Evolutionary conservation across 35 echinoderm and acorn worm genomes (phyloP).

Genomic region (Apostichopus japonicus): DNA sequence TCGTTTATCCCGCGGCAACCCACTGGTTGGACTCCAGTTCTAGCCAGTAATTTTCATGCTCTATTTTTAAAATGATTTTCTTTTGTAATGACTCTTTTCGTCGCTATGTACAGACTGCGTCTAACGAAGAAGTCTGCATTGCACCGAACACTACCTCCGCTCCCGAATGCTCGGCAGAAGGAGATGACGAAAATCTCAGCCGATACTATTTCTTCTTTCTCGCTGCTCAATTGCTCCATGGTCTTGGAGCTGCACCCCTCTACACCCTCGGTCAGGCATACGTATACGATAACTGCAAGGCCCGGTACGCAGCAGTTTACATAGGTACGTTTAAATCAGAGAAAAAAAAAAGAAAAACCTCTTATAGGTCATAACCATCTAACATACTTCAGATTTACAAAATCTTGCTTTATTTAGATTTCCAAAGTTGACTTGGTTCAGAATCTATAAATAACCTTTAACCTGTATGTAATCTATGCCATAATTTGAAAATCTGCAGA

Average conservation of each 20-base stretch:
- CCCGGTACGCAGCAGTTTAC: conserved; percentile 64
- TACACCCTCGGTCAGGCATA: conserved; percentile 84
- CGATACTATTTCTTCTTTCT: conserved; percentile 77
- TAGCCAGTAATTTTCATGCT: no score
- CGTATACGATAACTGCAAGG: conserved; percentile 73
- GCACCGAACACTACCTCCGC: conserved; percentile 29
- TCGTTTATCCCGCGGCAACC: no score
- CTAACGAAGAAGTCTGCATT: conserved; percentile 30
- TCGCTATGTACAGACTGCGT: neutral
- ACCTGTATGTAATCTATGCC: no score
- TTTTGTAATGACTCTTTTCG: neutral
- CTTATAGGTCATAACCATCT: no score
- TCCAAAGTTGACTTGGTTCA: no score
- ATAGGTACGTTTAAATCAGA: conserved; percentile 53
- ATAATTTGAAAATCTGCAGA: no score
- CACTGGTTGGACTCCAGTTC: no score
- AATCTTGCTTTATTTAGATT: no score
- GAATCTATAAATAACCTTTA: no score
- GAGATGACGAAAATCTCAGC: conserved; percentile 32
- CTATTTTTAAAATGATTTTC: neutral
- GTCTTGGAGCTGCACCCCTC: conserved; percentile 77
- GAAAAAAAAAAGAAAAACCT: no score
- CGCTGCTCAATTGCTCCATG: conserved; percentile 74
- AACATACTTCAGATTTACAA: no score
- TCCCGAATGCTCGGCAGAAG: conserved; percentile 12